Conservation (phyloP, 2,113 vertebrate genomes). For the Podocnemis expansa region DNA sequence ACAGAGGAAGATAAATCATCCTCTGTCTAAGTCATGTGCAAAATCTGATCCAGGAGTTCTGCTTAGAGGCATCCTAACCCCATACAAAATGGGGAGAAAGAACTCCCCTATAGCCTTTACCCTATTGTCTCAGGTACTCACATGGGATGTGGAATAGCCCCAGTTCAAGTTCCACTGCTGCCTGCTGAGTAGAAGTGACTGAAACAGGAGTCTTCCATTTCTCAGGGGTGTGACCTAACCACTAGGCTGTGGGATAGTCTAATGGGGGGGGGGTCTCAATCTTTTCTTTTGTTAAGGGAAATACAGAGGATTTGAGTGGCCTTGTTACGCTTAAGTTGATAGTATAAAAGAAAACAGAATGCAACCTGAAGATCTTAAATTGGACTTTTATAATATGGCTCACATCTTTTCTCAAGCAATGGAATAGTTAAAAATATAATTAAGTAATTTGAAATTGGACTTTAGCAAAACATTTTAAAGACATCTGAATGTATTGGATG, state of each 20-base stretch:
- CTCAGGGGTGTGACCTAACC: no score
- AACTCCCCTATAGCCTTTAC: no score
- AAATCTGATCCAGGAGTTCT: neutral
- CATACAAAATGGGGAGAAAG: no score
- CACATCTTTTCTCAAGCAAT: neutral
- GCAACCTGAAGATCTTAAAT: neutral
- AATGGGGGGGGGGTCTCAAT: no score
- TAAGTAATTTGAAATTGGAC: neutral
- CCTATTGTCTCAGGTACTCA: neutral
- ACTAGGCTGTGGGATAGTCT: no score
- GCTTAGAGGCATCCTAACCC: neutral
- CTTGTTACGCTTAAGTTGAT: neutral
- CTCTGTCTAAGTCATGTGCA: neutral
- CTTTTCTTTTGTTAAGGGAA: no score
- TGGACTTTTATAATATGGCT: neutral
- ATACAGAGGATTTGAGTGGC: neutral
- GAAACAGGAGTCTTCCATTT: no score
- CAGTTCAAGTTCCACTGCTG: neutral
- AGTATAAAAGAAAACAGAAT: neutral
- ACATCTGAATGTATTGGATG: neutral
- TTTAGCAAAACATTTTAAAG: neutral
- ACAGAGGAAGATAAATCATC: no score
- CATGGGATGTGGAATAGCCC: neutral
- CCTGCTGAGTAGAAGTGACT: no score
- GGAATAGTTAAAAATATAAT: neutral